Evolutionary conservation across 2,888 invertebrate genomes (phyloP).

Genomic region (Pardosa pseudoannulata): DNA sequence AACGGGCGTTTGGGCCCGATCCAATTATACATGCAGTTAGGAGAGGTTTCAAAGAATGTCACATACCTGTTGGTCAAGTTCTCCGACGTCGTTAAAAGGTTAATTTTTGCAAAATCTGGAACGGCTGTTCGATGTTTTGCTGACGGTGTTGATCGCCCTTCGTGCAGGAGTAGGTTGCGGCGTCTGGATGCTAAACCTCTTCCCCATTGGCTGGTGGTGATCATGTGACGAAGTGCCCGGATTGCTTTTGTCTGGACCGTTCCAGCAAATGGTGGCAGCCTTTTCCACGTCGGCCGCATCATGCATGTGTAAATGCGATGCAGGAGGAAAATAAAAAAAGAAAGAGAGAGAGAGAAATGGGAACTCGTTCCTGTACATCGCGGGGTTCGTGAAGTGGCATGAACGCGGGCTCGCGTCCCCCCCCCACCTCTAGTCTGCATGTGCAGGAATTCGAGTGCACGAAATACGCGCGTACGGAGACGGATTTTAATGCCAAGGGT

Average conservation of each 20-base stretch:
- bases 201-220: slow-evolving; percentile 25
- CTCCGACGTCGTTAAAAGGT: slow-evolving; percentile 3
- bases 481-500: no score
- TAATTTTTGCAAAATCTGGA: slow-evolving; percentile 35
- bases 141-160: slow-evolving; percentile 61
- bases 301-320: slow-evolving; percentile 38
- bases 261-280: slow-evolving; percentile 66
- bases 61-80: slow-evolving; percentile 53
- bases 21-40: slow-evolving; percentile 23
- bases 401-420: no score
- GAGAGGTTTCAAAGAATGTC: slow-evolving; percentile 49
- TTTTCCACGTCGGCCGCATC: slow-evolving; percentile 13
- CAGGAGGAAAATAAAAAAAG: background rate
- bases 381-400: slow-evolving; percentile 5
- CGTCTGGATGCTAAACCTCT: slow-evolving; percentile 34
- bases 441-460: no score
- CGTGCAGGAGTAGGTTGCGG: slow-evolving; percentile 66
- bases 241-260: slow-evolving; percentile 72
- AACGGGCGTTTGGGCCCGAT: background rate
- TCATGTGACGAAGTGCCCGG: slow-evolving; percentile 72
- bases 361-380: slow-evolving; percentile 21
- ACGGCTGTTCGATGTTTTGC: slow-evolving; percentile 32
- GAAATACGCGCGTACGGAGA: no score
- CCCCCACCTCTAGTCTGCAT: no score
- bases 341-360: background rate